Base-by-base conservation (phyloP, 2,797 vertebrate genomes). In the Micromesistius poutassou region DNA sequence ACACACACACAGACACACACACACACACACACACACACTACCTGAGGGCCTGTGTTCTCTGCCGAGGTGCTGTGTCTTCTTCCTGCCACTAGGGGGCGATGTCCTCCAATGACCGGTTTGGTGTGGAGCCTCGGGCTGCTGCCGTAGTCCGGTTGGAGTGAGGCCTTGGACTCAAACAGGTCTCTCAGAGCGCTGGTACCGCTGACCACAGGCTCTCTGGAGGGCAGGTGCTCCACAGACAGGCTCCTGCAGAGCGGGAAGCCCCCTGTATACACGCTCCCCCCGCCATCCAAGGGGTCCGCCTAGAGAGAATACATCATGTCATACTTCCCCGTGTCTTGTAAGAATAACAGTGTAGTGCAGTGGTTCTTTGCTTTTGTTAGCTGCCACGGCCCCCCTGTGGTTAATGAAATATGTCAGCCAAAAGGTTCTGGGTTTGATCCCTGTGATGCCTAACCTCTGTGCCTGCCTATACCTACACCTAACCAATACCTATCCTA, bases 101-200 rank as follows among this genome's bases (percentile, higher is more conserved):
- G 78, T 86, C 71, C 77, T 35, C 35, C 36, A 30, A 33, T 14
- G 31, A 73, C 46, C 25, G 84, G 35, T 0, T 2, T 19, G 4
- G 12, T 25, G 72, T 81, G 82, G 7, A 89, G 82, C 4, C 28
- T 46, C 2, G 81, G 77, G 80, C 78, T 86, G 85, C 87, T 91
- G 86, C 72, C 50, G 62, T 76, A 77, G 76, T 73, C 62, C 35
- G 85, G 77, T 76, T 84, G 83, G 78, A 82, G 78, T 1, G 36
- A 71, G 38, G 84, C 81, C 81, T 93, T 94, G 79, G 92, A 91
- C 88, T 94, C 94, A 76, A 93, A 94, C 82, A 94, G 84, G 14
- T 84, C 91, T 10, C 91, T 87, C 74, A 93, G 84, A 62, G 92
- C 90, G 73, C 42, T 89, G 82, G 90, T 93, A 2, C 89, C 88